Evolutionary conservation across 1,140 invertebrate species (phyloP).

Genomic region (Nylanderia fulva): DNA sequence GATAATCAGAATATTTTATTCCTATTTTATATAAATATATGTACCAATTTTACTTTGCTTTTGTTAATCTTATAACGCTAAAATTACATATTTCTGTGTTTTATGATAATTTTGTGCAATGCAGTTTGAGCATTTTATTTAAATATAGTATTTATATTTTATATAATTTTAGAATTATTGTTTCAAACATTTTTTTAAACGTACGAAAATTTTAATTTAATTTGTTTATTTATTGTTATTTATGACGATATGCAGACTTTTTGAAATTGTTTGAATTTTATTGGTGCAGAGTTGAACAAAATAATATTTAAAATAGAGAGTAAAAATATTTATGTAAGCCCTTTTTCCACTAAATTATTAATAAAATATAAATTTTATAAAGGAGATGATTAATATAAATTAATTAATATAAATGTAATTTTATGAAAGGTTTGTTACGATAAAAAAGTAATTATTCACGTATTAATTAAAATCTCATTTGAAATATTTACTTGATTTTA

Average conservation of each 20-base stretch:
- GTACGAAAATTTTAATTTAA: neutral
- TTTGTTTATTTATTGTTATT: neutral
- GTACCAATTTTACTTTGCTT: neutral
- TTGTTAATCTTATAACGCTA: neutral
- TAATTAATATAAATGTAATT: too few relatives aligned
- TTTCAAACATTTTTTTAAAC: neutral
- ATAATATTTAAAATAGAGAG: too few relatives aligned
- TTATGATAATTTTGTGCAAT: neutral
- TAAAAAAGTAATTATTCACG: too few relatives aligned
- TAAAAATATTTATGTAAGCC: too few relatives aligned
- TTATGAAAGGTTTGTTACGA: too few relatives aligned
- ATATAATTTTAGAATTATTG: neutral
- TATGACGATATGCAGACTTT: neutral
- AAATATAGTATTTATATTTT: neutral
- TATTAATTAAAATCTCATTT: too few relatives aligned
- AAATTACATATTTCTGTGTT: neutral
- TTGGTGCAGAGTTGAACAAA: too few relatives aligned
- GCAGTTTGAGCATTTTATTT: too few relatives aligned
- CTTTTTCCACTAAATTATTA: too few relatives aligned
- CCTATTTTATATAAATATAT: neutral
- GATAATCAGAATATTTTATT: neutral
- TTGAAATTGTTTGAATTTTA: slow-evolving; percentile 11
- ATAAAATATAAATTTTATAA: too few relatives aligned
- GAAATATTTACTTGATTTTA: too few relatives aligned
- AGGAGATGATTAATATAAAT: too few relatives aligned